Base-by-base conservation (phyloP, 2,888 invertebrate genomes). In the Acanthosepion pharaonis region DNA sequence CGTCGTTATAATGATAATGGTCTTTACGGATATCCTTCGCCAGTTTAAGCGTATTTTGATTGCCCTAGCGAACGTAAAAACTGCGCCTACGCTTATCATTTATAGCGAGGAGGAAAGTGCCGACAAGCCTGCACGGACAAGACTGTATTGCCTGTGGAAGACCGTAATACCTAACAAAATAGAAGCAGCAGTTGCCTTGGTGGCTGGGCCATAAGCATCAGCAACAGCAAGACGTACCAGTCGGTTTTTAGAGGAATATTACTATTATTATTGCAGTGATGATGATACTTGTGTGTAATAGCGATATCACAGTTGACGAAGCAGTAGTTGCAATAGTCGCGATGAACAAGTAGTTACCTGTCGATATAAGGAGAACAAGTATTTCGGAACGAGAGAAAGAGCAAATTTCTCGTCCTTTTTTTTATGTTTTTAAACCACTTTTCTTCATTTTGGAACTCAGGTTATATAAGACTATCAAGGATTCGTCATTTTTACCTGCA, bases 11-110 rank as follows among this genome's bases (percentile, higher is more conserved):
- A 78, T 78, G 78, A 78, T 78, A 78, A 78, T 78, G 78, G 78
- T 78, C 78, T 78, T 78, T 78, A 78, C 78, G 78, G 78, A 78
- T 78, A n/a, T 78, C 78, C 78, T n/a, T 78, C 78, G 78, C 78
- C 78, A 28, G 78, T 78, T 78, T n/a, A 78, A 78, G 78, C 78
- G 28, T n/a, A 28, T 78, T 78, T 78, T 78, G 78, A 78, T 78
- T 78, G n/a, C 78, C 78, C n/a, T 78, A 9, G 78, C 78, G 78
- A 78, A 78, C 78, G 78, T 78, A n/a, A 78, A 78, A 78, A n/a
- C 78, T n/a, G 78, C n/a, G 78, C 78, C 78, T 78, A 78, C 78
- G 78, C n/a, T n/a, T 78, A 78, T 78, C 78, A n/a, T 78, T n/a
- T 78, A n/a, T n/a, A 78, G 28, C n/a, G 78, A 78, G n/a, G 11